Evolutionary conservation across 2,113 vertebrate genomes (phyloP), one percentile per base, ranked within the genome.

Genomic region (Limanda limanda): DNA sequence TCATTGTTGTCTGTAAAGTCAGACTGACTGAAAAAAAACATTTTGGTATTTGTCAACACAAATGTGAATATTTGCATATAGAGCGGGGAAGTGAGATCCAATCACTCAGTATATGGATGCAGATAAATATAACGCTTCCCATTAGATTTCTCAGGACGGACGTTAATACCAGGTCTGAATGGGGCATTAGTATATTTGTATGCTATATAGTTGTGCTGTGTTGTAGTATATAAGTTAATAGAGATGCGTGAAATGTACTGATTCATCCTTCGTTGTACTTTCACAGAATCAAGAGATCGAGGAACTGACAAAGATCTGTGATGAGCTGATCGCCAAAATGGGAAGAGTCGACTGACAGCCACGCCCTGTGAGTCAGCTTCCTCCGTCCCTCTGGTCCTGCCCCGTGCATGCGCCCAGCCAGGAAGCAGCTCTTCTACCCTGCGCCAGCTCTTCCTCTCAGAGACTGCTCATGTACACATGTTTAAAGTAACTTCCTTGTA

Each of bases 251-350:
- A 18, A 42, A 55, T 67, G 7, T 61, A 47, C 11, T n/a, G 21
- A 27, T 67, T 15, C 10, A 7, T 25, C 21, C 40, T 35, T 24
- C 51, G 11, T 56, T 40, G 15, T 68, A 20, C 76, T 54, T 77
- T 93, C 89, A 66, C 92, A 99, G 98, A 98, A 97, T 91, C 96
- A 98, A 91, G 98, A 99, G 89, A 98, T 98, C 0, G 98, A 99
- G 92, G 98, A 99, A 85, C 95, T 99, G 86, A 98, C 98, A 9
- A 99, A 99, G 94, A 99, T 99, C 91, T 99, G 98, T 0, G 98
- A 99, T 0, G 98, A 99, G 93, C 95, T 99, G 87, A 99, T 99
- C 18, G 96, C 97, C 2, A 99, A 99, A 93, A 93, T 99, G 94
- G 97, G 96, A 3, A 97, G 92, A 93, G 86, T 92, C 1, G 96